phyloP scores from a whole-genome alignment of 1,140 invertebrate species.

The Drosophila ficusphila region DNA sequence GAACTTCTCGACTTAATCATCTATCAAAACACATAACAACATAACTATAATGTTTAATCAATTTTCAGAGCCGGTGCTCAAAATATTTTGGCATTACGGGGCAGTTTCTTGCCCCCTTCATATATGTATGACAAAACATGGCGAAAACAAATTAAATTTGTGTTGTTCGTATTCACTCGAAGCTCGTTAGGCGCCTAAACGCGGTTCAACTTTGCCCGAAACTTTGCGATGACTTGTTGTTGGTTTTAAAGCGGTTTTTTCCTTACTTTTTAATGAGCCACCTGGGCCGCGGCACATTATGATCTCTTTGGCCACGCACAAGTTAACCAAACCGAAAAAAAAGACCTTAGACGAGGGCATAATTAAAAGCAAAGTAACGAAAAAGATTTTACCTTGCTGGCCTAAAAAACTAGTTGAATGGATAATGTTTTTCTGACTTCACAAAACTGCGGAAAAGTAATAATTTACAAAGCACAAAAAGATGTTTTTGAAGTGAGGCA shows the following conservation, averaged over 20 bases:
- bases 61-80: conserved; percentile 46
- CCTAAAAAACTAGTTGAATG: conserved; percentile 40
- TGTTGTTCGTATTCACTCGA: conserved; percentile 15
- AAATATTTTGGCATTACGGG: conserved; percentile 62
- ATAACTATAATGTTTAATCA: conserved; percentile 68
- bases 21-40: conserved; percentile 64
- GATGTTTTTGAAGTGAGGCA: conserved; percentile 21
- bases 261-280: conserved; percentile 51
- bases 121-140: conserved; percentile 35
- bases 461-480: conserved; percentile 23
- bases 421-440: conserved; percentile 40
- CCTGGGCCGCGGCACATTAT: conserved; percentile 43
- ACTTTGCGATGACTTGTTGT: conserved; percentile 59
- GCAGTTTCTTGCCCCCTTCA: conserved; percentile 32
- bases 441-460: conserved; percentile 36
- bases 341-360: conserved; percentile 29
- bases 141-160: conserved; percentile 58
- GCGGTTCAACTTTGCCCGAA: conserved; percentile 10
- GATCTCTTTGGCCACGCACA: conserved; percentile 70
- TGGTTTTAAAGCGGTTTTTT: conserved; percentile 55
- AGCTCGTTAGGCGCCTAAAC: conserved; percentile 63
- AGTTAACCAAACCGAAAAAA: conserved; percentile 33
- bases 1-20: conserved; percentile 48
- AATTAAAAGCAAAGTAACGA: conserved; percentile 41
- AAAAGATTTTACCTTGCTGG: conserved; percentile 38